phyloP scores from a whole-genome alignment of 2,797 vertebrate genomes.

The Anguilla megastoma region DNA sequence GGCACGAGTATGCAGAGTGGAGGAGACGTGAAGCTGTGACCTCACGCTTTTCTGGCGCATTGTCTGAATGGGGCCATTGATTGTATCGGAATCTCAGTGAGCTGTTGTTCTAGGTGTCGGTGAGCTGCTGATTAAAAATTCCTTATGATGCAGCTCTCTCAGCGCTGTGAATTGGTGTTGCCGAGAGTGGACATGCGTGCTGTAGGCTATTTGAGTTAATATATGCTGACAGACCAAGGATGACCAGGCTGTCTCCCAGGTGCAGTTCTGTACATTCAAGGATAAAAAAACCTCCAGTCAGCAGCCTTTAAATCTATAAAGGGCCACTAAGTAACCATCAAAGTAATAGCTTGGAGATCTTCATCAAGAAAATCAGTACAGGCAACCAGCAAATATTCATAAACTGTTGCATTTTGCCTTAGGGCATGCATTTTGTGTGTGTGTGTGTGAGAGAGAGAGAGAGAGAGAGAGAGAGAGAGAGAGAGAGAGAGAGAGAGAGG shows the following conservation, averaged over 20 bases:
- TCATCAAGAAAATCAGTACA: neutral
- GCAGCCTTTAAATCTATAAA: constrained; percentile 1
- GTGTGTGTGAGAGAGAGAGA: neutral
- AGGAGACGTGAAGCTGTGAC: neutral
- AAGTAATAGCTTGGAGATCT: neutral
- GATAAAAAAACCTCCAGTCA: constrained; percentile 5
- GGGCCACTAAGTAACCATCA: neutral
- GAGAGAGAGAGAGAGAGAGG: too few relatives aligned
- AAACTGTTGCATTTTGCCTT: neutral
- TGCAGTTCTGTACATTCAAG: neutral
- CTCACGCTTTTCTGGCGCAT: neutral
- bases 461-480: too few relatives aligned
- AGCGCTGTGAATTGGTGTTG: neutral
- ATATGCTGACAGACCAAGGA: neutral
- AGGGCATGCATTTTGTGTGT: neutral
- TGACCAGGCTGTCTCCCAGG: neutral
- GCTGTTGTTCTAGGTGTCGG: neutral
- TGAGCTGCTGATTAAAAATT: neutral
- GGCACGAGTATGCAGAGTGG: neutral
- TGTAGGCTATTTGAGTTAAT: neutral
- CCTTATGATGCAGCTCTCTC: neutral
- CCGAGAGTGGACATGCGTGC: neutral
- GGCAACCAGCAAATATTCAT: neutral
- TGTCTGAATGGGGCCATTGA: neutral
- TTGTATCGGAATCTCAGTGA: neutral